Evolutionary conservation across 2,797 vertebrate species (phyloP), one percentile per base, ranked within the genome.

Genomic region (Manis pentadactyla): DNA sequence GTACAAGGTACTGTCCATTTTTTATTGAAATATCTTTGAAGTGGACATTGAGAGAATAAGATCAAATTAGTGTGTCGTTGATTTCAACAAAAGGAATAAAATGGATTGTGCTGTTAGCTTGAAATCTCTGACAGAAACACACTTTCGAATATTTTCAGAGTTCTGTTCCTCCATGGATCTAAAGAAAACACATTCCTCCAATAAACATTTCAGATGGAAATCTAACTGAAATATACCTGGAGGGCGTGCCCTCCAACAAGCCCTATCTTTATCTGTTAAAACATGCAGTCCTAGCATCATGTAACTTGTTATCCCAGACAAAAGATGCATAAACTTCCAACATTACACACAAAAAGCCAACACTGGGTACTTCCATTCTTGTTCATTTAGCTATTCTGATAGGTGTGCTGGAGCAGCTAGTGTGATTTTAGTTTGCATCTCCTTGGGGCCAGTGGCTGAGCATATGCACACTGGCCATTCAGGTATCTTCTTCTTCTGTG

Each of bases 11-110:
- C 46, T 46, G 46, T 46, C 46, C 46, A 46, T 46, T 46, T 46
- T 94, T 90, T 84, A 55, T 55, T 27, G 19, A 84, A 68, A 29
- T 92, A 64, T 53, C 34, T 82, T 94, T 77, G 59, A 82, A 49
- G 18, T 89, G 21, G 84, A 63, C 27, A 34, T 14, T 61, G 39
- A 89, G 27, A 92, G 13, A 92, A 85, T 85, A 71, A 84, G 53
- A 42, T 13, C 77, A 87, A 90, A 90, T 69, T 31, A 94, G 27
- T n/a, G 12, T 21, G 11, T 63, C 42, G 29, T 57, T 66, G 68
- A 88, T 49, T 39, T 89, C 53, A 90, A 81, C 4, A 25, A 75
- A 90, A 83, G 9, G 21, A 46, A 37, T 34, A 51, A 92, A 73
- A 90, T 49, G 27, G n/a, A 37, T 57, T 25, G 6, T 66, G 86